Evolutionary conservation across 2,797 vertebrate species (phyloP), one percentile per base, ranked within the genome.

Genomic region (Podarcis siculus): DNA sequence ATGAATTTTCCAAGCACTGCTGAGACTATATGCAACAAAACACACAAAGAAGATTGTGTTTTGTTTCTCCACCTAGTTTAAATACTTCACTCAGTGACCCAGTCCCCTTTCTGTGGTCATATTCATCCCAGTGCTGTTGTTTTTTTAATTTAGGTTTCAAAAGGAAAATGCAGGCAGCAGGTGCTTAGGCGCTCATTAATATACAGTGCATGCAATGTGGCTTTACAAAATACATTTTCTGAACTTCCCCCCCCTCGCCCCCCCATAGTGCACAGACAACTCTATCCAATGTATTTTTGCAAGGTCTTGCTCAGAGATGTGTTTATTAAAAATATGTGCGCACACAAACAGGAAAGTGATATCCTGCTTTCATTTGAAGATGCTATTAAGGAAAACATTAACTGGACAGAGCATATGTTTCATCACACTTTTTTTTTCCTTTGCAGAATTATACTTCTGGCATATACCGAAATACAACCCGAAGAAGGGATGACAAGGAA

Each of bases 341-440:
- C 25, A 13, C 17, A 45, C 6, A 13, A 25, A 37, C 12, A 79
- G 25, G 66, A 79, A 79, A 37, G 13, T 37, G 32, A 9, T 27
- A n/a, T 71, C 23, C 77, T 71, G 8, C 42, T 79, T 69, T 86
- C 64, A 49, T 79, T 27, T 32, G 15, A 86, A 79, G 55, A 37
- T 89, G 27, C 3, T 4, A 21, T 13, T 89, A 85, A 83, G 19
- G 30, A 8, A 89, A 88, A 45, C 42, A 86, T 2, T 1, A 89
- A 25, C 39, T 69, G 30, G 73, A 37, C 39, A 1, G 8, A 76
- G 21, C 2, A 88, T 67, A n/a, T 71, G 89, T 90, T 72, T 21
- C 75, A 86, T 81, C 71, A 86, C 75, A 37, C 0, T 55, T 37
- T n/a, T 67, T 42, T 25, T 35, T 30, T 35, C 37, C 87, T 55